phyloP scores from a whole-genome alignment of 35 echinoderm and acorn worm genomes.

The Heliocidaris tuberculata region DNA sequence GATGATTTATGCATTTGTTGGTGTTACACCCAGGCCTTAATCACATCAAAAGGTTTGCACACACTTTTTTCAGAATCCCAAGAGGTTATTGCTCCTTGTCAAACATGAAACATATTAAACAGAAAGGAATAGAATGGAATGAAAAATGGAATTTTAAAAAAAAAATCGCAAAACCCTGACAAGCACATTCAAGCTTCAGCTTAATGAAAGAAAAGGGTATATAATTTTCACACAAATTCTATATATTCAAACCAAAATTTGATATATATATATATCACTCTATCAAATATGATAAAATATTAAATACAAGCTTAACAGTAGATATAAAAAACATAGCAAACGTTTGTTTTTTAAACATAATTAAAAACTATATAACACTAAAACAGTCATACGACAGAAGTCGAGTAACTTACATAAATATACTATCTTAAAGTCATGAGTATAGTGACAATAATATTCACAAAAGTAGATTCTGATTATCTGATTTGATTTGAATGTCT shows the following conservation, averaged over 20 bases:
- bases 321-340: background rate
- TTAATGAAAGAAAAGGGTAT: background rate
- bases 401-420: background rate
- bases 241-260: background rate
- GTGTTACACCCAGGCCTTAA: no score
- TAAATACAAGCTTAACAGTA: background rate
- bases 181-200: background rate
- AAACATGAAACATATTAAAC: background rate
- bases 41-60: no score
- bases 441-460: background rate
- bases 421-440: background rate
- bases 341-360: background rate
- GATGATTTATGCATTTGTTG: no score
- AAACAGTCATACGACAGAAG: background rate
- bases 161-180: background rate
- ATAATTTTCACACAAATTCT: background rate
- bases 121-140: background rate
- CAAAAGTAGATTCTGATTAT: background rate
- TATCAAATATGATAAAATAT: background rate
- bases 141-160: background rate
- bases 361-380: background rate
- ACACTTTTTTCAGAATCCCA: no score
- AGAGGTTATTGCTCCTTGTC: background rate
- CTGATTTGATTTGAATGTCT: background rate
- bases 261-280: background rate